Conservation (phyloP, 2,888 invertebrate species). For the Carcina quercana region DNA sequence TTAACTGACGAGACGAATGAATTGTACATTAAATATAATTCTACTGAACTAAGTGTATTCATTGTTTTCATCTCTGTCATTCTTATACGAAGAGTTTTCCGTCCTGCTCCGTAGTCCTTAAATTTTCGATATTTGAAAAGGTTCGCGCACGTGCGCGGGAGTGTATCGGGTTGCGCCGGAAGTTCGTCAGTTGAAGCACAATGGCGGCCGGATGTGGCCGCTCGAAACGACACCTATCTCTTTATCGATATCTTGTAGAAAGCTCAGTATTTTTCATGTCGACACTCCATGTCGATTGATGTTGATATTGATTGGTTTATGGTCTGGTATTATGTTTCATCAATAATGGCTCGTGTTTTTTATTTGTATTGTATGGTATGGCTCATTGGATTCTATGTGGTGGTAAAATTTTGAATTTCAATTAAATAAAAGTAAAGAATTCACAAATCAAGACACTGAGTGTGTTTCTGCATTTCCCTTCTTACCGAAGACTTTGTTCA, state of each 20-base stretch:
- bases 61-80: slow-evolving; percentile 9
- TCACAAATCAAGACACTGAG: no score
- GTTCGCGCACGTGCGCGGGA: slow-evolving; percentile 73
- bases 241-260: slow-evolving; percentile 68
- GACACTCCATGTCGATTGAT: slow-evolving; percentile 50
- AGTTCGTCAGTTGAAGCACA: slow-evolving; percentile 60
- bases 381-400: no score
- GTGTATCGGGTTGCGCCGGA: slow-evolving; percentile 74
- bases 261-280: slow-evolving; percentile 66
- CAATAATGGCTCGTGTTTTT: no score
- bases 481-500: no score
- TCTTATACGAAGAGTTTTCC: slow-evolving; percentile 20
- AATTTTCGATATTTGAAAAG: slow-evolving; percentile 62
- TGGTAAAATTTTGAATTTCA: no score
- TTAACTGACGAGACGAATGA: slow-evolving; percentile 10
- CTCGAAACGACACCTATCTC: slow-evolving; percentile 71
- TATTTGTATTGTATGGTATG: no score
- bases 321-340: slow-evolving; percentile 11
- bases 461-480: no score
- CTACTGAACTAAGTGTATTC: slow-evolving; percentile 6
- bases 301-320: slow-evolving; percentile 33
- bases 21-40: slow-evolving; percentile 14
- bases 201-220: slow-evolving; percentile 71
- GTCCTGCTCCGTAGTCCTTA: slow-evolving; percentile 33
- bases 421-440: no score